Percentiles rank a stretch among this genome's conserved stretches.
Evolutionary conservation across 2,113 vertebrate species (phyloP).

Genomic region (Perca fluviatilis): DNA sequence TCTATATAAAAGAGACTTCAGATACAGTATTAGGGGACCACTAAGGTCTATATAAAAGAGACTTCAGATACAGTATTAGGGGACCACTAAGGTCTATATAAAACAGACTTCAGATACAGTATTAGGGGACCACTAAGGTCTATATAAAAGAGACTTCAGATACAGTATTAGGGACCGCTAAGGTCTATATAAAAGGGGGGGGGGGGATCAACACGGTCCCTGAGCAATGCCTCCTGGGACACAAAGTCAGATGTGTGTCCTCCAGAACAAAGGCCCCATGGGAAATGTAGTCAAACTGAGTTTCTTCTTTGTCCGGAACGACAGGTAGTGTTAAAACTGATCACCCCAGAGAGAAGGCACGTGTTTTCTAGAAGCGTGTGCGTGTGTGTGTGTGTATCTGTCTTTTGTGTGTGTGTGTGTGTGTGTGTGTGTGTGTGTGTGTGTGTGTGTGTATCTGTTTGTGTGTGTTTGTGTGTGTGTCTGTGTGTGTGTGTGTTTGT

Average conservation of each 20-base stretch:
- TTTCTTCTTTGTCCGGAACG: not conserved
- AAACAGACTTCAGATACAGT: too few species aligned
- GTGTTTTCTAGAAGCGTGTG: not conserved
- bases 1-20: too few species aligned
- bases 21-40: too few species aligned
- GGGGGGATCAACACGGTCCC: not conserved
- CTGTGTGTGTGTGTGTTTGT: not conserved
- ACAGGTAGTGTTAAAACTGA: not conserved
- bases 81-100: too few species aligned
- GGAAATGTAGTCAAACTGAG: conserved; percentile 31
- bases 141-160: too few species aligned
- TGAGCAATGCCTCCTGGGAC: conserved; percentile 46
- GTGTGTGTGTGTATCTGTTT: conserved; percentile 23
- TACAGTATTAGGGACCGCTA: too few species aligned
- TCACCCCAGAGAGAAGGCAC: conserved; percentile 13
- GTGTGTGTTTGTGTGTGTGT: conserved; percentile 17
- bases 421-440: conserved; percentile 6
- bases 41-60: too few species aligned
- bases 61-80: too few species aligned
- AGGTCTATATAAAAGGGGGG: too few species aligned
- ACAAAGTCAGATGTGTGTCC: conserved; percentile 6
- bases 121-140: too few species aligned
- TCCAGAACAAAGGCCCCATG: conserved; percentile 19
- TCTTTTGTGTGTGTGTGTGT: not conserved
- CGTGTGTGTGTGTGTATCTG: not conserved